Conservation (phyloP, 2,797 vertebrate species). For the Lycodopsis pacificus region DNA sequence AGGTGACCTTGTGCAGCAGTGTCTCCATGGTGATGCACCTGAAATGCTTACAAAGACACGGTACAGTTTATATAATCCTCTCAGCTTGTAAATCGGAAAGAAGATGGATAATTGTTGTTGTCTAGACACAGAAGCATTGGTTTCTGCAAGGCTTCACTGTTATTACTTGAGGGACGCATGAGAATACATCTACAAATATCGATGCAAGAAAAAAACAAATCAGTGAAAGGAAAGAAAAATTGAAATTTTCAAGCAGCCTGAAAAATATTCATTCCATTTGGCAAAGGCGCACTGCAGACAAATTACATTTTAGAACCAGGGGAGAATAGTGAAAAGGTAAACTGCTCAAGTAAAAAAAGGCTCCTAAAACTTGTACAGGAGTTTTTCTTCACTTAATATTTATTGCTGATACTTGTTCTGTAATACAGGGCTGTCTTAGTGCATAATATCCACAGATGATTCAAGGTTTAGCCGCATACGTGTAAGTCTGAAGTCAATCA, state of each 20-base stretch:
- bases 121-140: slow-evolving; percentile 22
- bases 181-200: background rate
- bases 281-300: background rate
- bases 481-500: slow-evolving; percentile 54
- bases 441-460: slow-evolving; percentile 52
- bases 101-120: slow-evolving; percentile 30
- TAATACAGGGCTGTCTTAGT: slow-evolving; percentile 19
- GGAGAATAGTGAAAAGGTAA: background rate
- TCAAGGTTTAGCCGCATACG: slow-evolving; percentile 48
- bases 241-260: background rate
- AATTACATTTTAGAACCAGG: background rate
- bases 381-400: slow-evolving; percentile 13
- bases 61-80: slow-evolving; percentile 36
- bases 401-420: slow-evolving; percentile 1
- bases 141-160: slow-evolving; percentile 14
- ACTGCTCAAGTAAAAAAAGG: background rate
- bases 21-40: slow-evolving; percentile 72
- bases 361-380: background rate
- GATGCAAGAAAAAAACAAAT: background rate
- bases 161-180: background rate
- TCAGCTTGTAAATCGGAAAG: slow-evolving; percentile 35
- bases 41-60: slow-evolving; percentile 48
- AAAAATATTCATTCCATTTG: background rate
- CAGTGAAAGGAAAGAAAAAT: background rate
- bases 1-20: slow-evolving; percentile 61